Evolutionary conservation across 2,797 vertebrate genomes (phyloP).

Genomic region (Molossus molossus): DNA sequence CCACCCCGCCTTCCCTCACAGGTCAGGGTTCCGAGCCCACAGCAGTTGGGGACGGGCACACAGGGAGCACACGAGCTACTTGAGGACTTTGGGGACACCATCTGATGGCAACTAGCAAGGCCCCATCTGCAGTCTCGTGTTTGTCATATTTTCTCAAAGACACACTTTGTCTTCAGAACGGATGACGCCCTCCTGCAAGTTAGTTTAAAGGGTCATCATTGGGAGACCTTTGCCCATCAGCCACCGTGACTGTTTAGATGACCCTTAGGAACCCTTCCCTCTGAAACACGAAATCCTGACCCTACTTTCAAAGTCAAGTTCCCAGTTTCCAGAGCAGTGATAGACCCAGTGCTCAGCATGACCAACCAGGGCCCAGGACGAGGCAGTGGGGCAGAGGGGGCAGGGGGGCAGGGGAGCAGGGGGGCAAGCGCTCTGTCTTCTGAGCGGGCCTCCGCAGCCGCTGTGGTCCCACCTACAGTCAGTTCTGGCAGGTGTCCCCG

Average conservation of each 20-base stretch:
- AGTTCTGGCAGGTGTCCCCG: background rate
- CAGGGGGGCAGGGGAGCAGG: too few species aligned
- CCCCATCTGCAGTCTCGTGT: background rate
- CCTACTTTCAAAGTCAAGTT: background rate
- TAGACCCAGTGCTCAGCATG: background rate
- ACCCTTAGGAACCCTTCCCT: background rate
- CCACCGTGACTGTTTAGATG: rapidly evolving
- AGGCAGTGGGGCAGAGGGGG: background rate
- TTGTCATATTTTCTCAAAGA: background rate
- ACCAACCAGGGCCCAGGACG: background rate
- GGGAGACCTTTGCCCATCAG: background rate
- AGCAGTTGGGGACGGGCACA: background rate
- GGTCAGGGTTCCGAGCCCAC: background rate
- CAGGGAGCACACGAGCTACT: background rate
- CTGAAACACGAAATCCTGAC: background rate
- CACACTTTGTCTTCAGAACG: background rate
- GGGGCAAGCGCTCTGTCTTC: background rate
- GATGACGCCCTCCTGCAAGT: background rate
- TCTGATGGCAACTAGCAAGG: background rate
- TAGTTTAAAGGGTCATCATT: background rate
- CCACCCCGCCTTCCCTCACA: rapidly evolving
- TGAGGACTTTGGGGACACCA: background rate
- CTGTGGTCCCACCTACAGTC: background rate
- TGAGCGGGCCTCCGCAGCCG: background rate
- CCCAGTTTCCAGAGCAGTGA: background rate